Evolutionary conservation across 2,113 vertebrate species (phyloP), one percentile per base, ranked within the genome.

Genomic region (Petrocephalus microphthalmus): DNA sequence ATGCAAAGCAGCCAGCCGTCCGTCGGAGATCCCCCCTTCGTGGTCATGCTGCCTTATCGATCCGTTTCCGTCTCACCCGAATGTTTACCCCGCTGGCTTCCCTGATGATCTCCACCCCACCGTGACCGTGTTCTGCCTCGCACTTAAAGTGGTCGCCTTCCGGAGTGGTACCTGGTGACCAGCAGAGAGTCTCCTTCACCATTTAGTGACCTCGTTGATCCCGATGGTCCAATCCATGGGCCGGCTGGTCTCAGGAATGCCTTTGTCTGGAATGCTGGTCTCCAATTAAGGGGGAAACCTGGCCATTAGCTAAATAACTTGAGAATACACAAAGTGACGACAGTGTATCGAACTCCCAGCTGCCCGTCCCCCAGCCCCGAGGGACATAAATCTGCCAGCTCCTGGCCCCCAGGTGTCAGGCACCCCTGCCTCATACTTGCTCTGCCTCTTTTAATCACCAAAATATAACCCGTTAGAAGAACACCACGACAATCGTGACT

Each of bases 381-480:
- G 90, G 91, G 87, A 86, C 87, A 88, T 8, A 64, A 74, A 56
- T 56, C 49, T 74, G 87, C 89, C 89, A 91, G 92, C 91, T 92
- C 90, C 87, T 81, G 52, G 67, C 84, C 82, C 93, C 94, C 93
- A 93, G 92, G 93, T 93, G 92, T 90, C 91, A 87, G 49, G 84
- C 87, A 90, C 90, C 91, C 89, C 89, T 82, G 84, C 37, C 5
- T 22, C 74, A 42, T 51, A 20, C 87, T 47, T 19, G 5, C 52
- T 4, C 37, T 29, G 11, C 3, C 71, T 42, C 47, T 60, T 29
- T 60, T 82, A 53, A 54, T 54, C 53, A n/a, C 7, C 22, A 56
- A 57, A 29, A 22, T 54, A 57, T 47, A 45, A 52, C 42, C 54
- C 49, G 17, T 25, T 67, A 88, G 54, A 82, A 56, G 56, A 88